Conservation (phyloP, 2,888 invertebrate genomes). For the Sinodicranocentrus sp. region DNA sequence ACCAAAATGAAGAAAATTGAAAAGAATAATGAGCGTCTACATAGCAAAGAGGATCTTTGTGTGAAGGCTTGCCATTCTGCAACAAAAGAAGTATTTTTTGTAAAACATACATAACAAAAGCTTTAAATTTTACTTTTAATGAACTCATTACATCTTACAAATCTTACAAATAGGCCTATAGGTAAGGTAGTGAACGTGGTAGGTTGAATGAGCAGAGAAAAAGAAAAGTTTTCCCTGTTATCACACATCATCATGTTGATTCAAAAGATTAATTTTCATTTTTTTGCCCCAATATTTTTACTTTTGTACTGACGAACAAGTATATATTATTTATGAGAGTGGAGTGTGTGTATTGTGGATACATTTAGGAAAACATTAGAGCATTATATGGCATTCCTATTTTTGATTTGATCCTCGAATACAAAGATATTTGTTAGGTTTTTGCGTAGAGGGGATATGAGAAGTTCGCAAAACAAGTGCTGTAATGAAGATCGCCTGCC, state of each 20-base stretch:
- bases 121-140: slow-evolving; percentile 32
- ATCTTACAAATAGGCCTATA: neutral
- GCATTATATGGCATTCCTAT: neutral
- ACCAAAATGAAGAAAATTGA: slow-evolving; percentile 38
- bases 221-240: slow-evolving; percentile 47
- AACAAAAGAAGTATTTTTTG: neutral
- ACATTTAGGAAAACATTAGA: neutral
- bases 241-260: slow-evolving; percentile 44
- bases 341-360: no score
- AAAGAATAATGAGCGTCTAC: slow-evolving; percentile 9
- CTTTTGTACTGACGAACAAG: slow-evolving; percentile 2
- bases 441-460: neutral
- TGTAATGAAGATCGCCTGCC: slow-evolving; percentile 11
- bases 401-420: slow-evolving; percentile 1
- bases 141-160: slow-evolving; percentile 15
- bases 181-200: neutral
- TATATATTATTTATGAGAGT: no score
- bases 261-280: slow-evolving; percentile 46
- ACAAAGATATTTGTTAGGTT: neutral
- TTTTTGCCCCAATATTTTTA: slow-evolving; percentile 23
- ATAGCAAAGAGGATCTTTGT: neutral
- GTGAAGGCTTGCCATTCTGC: neutral
- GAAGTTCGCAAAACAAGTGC: slow-evolving; percentile 5
- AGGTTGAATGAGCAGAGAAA: slow-evolving; percentile 22
- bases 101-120: slow-evolving; percentile 10